Conservation (phyloP, 2,888 invertebrate species). For the Caradrina clavipalpis region DNA sequence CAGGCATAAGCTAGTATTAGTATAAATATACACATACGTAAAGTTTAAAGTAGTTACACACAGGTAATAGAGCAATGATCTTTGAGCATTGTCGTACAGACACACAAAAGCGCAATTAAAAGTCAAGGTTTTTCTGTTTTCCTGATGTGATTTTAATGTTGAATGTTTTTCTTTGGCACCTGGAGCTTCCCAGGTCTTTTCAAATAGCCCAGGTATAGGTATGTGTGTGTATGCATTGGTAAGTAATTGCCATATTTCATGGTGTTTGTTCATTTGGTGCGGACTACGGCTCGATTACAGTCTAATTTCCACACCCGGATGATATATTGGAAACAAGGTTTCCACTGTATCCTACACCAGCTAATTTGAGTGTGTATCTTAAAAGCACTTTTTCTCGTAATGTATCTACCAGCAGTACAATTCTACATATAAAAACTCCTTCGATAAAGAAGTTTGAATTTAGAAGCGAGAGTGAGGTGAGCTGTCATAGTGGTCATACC, state of each 20-base stretch:
- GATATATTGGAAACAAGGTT: slow-evolving; percentile 1
- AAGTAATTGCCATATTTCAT: neutral
- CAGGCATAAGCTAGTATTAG: too few species aligned
- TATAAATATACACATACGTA: neutral
- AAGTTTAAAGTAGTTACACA: slow-evolving; percentile 2
- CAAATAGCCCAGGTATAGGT: neutral
- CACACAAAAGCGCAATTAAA: slow-evolving; percentile 3
- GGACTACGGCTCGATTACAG: neutral
- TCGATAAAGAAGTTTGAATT: too few species aligned
- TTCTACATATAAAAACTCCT: too few species aligned
- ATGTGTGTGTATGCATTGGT: neutral
- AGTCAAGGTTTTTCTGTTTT: slow-evolving; percentile 4
- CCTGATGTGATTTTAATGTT: neutral
- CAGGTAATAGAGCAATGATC: slow-evolving; percentile 21
- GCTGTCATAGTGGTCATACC: too few species aligned
- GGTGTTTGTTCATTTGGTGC: neutral
- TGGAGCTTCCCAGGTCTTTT: neutral
- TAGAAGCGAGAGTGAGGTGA: too few species aligned
- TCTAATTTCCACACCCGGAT: neutral
- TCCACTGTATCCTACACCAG: too few species aligned
- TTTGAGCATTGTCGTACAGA: slow-evolving; percentile 19
- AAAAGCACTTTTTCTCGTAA: too few species aligned
- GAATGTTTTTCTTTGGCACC: neutral
- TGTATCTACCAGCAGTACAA: too few species aligned
- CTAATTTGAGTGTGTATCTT: too few species aligned